Percentiles rank a stretch among this genome's conserved stretches.
Conservation (phyloP, 1,140 invertebrate species). For the Drosophila mayri region DNA sequence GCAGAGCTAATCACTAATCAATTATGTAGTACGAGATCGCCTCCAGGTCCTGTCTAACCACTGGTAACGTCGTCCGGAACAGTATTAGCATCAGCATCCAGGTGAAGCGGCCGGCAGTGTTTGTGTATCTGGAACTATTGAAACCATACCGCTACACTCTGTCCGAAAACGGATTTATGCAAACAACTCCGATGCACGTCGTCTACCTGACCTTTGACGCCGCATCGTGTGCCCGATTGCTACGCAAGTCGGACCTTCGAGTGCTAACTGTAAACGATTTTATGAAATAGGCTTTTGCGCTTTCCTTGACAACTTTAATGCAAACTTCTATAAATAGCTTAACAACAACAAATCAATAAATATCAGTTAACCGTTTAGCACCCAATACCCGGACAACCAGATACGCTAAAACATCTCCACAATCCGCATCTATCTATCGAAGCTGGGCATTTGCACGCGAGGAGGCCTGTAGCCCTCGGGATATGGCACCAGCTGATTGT, state of each 20-base stretch:
- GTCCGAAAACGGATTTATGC: conserved; percentile 85
- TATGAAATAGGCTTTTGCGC: conserved; percentile 42
- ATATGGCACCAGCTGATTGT: conserved; percentile 90
- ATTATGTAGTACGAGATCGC: conserved; percentile 57
- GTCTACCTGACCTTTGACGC: conserved; percentile 65
- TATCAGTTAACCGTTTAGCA: conserved; percentile 44
- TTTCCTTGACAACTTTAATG: conserved; percentile 59
- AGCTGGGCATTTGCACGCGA: conserved; percentile 85
- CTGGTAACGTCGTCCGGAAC: conserved; percentile 85
- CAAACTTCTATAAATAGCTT: conserved; percentile 74
- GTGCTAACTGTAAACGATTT: conserved; percentile 76
- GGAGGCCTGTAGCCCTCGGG: conserved; percentile 88
- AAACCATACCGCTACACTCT: conserved; percentile 68
- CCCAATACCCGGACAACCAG: conserved; percentile 21
- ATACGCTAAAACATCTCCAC: not conserved
- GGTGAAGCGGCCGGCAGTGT: conserved; percentile 68
- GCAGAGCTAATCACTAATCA: not conserved
- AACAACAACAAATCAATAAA: conserved; percentile 74
- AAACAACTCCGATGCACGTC: conserved; percentile 61
- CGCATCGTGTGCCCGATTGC: conserved; percentile 46
- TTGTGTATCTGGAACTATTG: conserved; percentile 83
- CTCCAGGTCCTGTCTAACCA: conserved; percentile 47
- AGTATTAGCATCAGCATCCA: conserved; percentile 68
- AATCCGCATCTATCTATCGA: conserved; percentile 65
- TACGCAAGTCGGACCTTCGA: conserved; percentile 65